Conservation (phyloP, 2,797 vertebrate genomes). For the Pangasius larnaudii region DNA sequence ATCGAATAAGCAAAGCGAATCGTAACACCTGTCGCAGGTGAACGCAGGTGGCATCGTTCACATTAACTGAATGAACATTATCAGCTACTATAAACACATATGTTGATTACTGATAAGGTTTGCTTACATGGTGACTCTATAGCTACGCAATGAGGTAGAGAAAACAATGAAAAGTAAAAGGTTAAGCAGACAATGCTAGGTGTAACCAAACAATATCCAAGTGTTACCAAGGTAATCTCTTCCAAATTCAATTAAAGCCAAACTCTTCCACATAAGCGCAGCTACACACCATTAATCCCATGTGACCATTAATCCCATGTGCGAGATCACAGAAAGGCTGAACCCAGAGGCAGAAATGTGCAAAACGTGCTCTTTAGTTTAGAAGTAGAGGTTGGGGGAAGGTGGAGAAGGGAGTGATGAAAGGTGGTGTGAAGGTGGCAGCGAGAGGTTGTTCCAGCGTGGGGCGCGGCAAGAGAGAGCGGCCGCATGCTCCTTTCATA, state of each 20-base stretch:
- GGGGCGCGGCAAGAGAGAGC: too few relatives aligned
- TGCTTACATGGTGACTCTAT: slow-evolving; percentile 54
- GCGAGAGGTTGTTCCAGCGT: too few relatives aligned
- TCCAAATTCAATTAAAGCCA: not conserved
- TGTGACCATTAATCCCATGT: not conserved
- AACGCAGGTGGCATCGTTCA: not conserved
- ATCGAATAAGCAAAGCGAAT: not conserved
- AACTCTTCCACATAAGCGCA: not conserved
- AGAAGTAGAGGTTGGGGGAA: too few relatives aligned
- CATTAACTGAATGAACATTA: slow-evolving; percentile 22
- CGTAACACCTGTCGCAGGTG: not conserved
- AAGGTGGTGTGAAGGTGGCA: too few relatives aligned
- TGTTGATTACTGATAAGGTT: not conserved
- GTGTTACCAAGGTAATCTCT: not conserved
- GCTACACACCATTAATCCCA: not conserved
- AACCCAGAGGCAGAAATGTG: too few relatives aligned
- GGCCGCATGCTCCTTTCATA: too few relatives aligned
- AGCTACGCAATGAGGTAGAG: slow-evolving; percentile 19
- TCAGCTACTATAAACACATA: slow-evolving; percentile 38
- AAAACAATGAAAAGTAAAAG: slow-evolving; percentile 24
- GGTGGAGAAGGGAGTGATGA: too few relatives aligned
- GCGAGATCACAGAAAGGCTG: too few relatives aligned
- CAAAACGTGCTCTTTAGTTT: too few relatives aligned
- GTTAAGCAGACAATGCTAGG: slow-evolving; percentile 55
- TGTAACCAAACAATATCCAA: slow-evolving; percentile 62